Evolutionary conservation across 2,888 invertebrate genomes (phyloP), one percentile per base, ranked within the genome.

Genomic region (Cheilosia pagana): DNA sequence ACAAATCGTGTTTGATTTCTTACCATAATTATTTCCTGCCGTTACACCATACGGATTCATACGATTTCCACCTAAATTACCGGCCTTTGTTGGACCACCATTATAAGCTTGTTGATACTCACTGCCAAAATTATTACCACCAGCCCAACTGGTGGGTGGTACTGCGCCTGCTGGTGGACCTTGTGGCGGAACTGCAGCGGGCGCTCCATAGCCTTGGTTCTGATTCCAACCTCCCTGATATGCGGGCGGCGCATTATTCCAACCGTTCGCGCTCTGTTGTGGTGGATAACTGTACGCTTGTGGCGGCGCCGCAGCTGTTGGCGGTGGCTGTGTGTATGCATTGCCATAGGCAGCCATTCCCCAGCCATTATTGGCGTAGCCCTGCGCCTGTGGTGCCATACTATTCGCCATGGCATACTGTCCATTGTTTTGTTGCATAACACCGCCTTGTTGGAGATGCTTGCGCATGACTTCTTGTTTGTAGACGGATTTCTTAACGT

Each of bases 401-500:
- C 75, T 78, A 53, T 50, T 59, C 10, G 67, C 39, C 79, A 83
- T 83, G 53, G 74, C 43, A 70, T 83, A 83, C 39, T 83, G 83
- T n/a, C 79, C 83, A 74, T 82, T 81, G 41, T 82, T 78, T 87
- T 48, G 89, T 75, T 70, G 89, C 45, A 45, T 88, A 79, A 86
- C 94, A 87, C 93, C 95, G 87, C 72, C 68, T 57, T 88, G 88
- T 55, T 88, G 88, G 43, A 86, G 75, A 19, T 88, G 88, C 48
- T 88, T 88, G 21, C 88, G 71, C 86, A 88, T 88, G 31, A 86
- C 75, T 52, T 91, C 90, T 16, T 88, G 87, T 62, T 90, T 89
- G 43, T 97, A 96, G 10, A 98, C 90, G 0, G 98, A 98, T 92
- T 98, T 98, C 90, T 98, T 98, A 0, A 98, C 98, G 90, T 98